These are phyloP conservation scores for Alviniconcha marisindica DNA, from an alignment of 1,140 invertebrate species.

Conservation along the genomic window DNA sequence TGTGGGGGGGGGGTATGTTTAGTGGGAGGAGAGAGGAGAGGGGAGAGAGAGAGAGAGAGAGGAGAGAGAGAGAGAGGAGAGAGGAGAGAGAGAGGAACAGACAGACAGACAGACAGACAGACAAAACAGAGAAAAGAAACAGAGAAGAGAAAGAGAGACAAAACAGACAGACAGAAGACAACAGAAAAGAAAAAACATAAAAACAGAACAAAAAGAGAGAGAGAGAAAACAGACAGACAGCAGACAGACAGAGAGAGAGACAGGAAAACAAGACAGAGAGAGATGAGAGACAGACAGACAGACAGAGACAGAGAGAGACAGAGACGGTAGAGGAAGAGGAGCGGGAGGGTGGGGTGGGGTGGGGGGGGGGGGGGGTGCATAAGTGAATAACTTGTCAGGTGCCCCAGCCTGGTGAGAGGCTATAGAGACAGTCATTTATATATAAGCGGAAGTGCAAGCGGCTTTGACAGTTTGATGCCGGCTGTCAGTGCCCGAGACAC, in stretches of 20 bases:
- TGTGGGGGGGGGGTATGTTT: background rate
- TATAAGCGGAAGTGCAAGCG: too few species aligned
- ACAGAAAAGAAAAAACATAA: constrained; percentile 5
- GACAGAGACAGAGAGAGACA: background rate
- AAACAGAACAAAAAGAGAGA: constrained; percentile 6
- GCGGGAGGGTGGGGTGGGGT: too few species aligned
- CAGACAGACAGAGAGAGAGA: constrained; percentile 8
- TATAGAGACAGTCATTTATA: too few species aligned
- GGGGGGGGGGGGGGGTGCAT: too few species aligned
- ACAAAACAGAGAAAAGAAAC: background rate
- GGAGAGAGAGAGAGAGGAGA: background rate
- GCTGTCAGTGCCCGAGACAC: too few species aligned
- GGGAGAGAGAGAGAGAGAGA: background rate
- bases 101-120: background rate
- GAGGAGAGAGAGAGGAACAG: background rate
- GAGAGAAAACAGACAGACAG: too few species aligned
- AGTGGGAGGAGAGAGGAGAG: background rate
- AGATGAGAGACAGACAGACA: constrained; percentile 9
- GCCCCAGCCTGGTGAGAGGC: too few species aligned
- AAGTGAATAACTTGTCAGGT: too few species aligned
- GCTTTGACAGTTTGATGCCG: too few species aligned
- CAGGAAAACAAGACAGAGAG: background rate
- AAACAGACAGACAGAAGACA: background rate
- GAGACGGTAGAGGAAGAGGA: background rate
- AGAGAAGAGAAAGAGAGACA: constrained; percentile 17